phyloP scores from a whole-genome alignment of 2,113 vertebrate genomes.

The Antennarius striatus region DNA sequence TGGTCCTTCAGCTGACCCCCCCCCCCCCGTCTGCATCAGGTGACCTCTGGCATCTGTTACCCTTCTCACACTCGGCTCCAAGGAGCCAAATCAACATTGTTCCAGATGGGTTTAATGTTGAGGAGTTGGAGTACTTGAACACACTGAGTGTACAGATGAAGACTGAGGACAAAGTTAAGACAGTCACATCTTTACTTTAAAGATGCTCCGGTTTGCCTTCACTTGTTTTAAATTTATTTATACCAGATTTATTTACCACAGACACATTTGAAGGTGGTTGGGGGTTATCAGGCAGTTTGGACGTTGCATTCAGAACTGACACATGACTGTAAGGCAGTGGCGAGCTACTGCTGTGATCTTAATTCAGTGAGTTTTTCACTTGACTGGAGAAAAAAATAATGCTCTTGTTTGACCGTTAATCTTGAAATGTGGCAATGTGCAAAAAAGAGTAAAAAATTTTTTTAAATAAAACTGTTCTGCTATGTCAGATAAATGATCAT shows the following conservation, averaged over 20 bases:
- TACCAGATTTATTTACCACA: constrained; percentile 50
- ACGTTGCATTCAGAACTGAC: constrained; percentile 13
- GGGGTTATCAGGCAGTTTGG: constrained; percentile 13
- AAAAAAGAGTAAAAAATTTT: constrained; percentile 3
- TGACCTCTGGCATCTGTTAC: constrained; percentile 22
- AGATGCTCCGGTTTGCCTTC: constrained; percentile 14
- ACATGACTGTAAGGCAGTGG: not conserved
- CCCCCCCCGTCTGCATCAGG: not conserved
- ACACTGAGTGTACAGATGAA: constrained; percentile 23
- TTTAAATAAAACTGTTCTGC: constrained; percentile 33
- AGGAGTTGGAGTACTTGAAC: constrained; percentile 8
- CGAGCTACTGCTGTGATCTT: constrained; percentile 16
- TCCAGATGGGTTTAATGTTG: constrained; percentile 5
- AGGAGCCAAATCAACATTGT: constrained; percentile 11
- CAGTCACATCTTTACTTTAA: constrained; percentile 16
- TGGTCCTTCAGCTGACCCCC: constrained; percentile 86
- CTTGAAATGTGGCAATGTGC: constrained; percentile 16
- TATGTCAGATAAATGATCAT: constrained; percentile 17
- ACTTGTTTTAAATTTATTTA: constrained; percentile 59
- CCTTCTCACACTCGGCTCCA: not conserved
- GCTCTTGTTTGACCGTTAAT: constrained; percentile 27
- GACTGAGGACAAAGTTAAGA: constrained; percentile 34
- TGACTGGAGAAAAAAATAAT: not conserved
- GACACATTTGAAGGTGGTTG: constrained; percentile 32
- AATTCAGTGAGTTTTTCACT: not conserved